Conservation (phyloP, 2,113 vertebrate genomes). For the Panthera leo region DNA sequence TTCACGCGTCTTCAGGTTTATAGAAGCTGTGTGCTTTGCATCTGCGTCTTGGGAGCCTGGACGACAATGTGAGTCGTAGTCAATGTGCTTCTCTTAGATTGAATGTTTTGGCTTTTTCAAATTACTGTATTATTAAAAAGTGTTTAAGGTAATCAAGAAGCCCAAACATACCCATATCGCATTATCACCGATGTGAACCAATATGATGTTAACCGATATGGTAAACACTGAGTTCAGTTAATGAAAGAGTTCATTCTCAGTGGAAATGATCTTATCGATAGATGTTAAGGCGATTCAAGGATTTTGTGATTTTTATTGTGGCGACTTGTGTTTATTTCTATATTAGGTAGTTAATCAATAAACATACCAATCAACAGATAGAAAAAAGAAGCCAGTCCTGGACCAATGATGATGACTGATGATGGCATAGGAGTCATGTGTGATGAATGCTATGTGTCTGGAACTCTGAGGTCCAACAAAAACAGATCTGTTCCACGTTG, state of each 20-base stretch:
- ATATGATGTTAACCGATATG: neutral
- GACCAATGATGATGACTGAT: too few species aligned
- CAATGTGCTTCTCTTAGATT: neutral
- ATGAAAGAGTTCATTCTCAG: neutral
- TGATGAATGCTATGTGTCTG: neutral
- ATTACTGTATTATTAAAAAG: neutral
- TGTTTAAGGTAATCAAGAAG: neutral
- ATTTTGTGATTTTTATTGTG: neutral
- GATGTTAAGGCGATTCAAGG: neutral
- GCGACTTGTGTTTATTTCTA: neutral
- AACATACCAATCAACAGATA: too few species aligned
- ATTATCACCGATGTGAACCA: neutral
- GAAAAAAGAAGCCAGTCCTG: neutral
- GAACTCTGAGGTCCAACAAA: neutral
- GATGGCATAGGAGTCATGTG: fast-evolving
- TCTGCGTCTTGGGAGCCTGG: neutral
- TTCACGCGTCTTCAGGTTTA: neutral
- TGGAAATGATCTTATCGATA: neutral
- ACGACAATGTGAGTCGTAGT: neutral
- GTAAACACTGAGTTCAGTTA: neutral
- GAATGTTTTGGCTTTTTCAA: neutral
- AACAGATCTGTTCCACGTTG: neutral
- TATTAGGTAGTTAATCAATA: neutral
- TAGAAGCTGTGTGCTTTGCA: neutral
- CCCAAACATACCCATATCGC: neutral